Evolutionary conservation across 2,888 invertebrate genomes (phyloP), one percentile per base, ranked within the genome.

Genomic region (Celastrina argiolus): DNA sequence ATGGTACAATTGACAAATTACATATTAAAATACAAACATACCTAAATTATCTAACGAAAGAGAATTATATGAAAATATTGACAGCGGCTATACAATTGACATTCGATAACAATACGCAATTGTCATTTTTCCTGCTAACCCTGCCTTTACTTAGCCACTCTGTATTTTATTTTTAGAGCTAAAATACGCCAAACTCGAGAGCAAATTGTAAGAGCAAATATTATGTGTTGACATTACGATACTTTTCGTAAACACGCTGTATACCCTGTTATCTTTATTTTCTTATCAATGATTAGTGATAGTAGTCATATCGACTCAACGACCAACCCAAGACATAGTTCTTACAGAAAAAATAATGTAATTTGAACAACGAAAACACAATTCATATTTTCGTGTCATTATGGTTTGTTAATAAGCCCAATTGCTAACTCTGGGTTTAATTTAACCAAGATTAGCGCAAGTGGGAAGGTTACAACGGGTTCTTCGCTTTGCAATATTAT

Each of bases 251-350:
- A 77, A 70, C 88, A 80, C 1, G 81, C 85, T 87, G 75, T 88
- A 78, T 68, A 22, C 64, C 1, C 45, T 72, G 76, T 81, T 88
- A 89, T 88, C 88, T 76, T 74, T 73, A 76, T 75, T 75, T 76
- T 80, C 80, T 86, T 90, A 90, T 90, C 90, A 74, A 83, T 87
- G 89, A 89, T 89, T 88, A 89, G 85, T 65, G 65, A 65, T 65
- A 65, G 58, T 26, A 75, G 67, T 71, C 69, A 64, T 88, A 88
- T 89, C 85, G 84, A 83, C 81, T 84, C 88, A 86, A 88, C 87
- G 75, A 73, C 74, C 71, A 74, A 77, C 76, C 81, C 74, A 81
- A 84, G 83, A 81, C 86, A 84, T 77, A 81, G 78, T 78, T 81
- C 80, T 77, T 78, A 77, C 79, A 82, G 76, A 74, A 80, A 80